Evolutionary conservation across 2,888 invertebrate species (phyloP).

Genomic region (Dexiosoma caninum): DNA sequence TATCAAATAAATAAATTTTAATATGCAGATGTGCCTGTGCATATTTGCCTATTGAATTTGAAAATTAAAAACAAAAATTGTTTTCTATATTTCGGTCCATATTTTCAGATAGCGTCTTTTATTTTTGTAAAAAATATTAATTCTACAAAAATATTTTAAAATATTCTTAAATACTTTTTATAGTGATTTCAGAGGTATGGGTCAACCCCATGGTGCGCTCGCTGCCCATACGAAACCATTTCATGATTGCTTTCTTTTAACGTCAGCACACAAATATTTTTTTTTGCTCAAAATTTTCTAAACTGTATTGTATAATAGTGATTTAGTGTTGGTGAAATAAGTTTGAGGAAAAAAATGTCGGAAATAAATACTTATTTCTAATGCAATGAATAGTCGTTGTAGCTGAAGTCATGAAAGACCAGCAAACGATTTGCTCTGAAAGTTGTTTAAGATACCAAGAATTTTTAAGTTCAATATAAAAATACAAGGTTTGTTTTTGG

Average conservation of each 20-base stretch:
- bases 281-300: slow-evolving; percentile 50
- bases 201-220: not conserved
- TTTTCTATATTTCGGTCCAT: no score
- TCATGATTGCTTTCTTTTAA: not conserved
- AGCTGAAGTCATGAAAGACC: slow-evolving; percentile 14
- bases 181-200: not conserved
- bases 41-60: no score
- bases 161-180: not conserved
- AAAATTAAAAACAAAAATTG: no score
- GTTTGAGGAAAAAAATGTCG: slow-evolving; percentile 20
- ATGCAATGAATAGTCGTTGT: slow-evolving; percentile 30
- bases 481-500: not conserved
- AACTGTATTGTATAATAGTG: slow-evolving; percentile 48
- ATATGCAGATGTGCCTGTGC: no score
- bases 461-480: not conserved
- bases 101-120: no score
- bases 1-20: no score
- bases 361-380: slow-evolving; percentile 53
- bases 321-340: slow-evolving; percentile 33
- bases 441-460: not conserved
- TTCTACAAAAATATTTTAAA: no score
- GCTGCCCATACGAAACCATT: not conserved
- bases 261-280: slow-evolving; percentile 11
- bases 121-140: no score
- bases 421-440: slow-evolving; percentile 20